Evolutionary conservation across 2,113 vertebrate species (phyloP).

Genomic region (Notechis scutatus): DNA sequence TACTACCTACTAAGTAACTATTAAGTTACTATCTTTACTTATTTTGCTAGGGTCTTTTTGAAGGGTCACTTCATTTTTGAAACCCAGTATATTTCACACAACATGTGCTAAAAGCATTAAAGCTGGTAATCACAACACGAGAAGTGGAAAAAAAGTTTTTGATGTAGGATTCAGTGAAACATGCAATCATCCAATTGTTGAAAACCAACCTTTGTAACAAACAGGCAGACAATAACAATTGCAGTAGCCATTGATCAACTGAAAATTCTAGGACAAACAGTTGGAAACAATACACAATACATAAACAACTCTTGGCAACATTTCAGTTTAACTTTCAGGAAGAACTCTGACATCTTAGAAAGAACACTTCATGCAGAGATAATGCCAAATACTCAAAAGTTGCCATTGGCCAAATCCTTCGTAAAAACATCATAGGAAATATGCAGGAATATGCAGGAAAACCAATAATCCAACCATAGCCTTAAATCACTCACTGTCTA

Average conservation of each 20-base stretch:
- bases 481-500: background rate
- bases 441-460: background rate
- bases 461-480: background rate
- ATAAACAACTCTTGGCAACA: background rate
- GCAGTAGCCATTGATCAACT: background rate
- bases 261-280: background rate
- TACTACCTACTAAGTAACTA: too few species aligned
- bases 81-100: background rate
- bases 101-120: background rate
- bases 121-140: background rate
- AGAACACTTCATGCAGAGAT: background rate
- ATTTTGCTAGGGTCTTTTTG: background rate
- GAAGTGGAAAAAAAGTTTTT: background rate
- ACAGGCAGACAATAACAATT: slow-evolving; percentile 5
- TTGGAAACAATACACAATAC: background rate
- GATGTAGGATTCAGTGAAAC: slow-evolving; percentile 16
- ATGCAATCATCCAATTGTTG: background rate
- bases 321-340: background rate
- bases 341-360: background rate
- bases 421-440: background rate
- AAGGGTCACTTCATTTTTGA: background rate
- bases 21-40: background rate
- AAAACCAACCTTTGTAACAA: slow-evolving; percentile 8
- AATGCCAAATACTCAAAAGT: background rate
- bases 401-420: background rate